These are phyloP conservation scores for Tetrao urogallus DNA, from an alignment of 2,113 vertebrate genomes.

Conservation along the genomic window DNA sequence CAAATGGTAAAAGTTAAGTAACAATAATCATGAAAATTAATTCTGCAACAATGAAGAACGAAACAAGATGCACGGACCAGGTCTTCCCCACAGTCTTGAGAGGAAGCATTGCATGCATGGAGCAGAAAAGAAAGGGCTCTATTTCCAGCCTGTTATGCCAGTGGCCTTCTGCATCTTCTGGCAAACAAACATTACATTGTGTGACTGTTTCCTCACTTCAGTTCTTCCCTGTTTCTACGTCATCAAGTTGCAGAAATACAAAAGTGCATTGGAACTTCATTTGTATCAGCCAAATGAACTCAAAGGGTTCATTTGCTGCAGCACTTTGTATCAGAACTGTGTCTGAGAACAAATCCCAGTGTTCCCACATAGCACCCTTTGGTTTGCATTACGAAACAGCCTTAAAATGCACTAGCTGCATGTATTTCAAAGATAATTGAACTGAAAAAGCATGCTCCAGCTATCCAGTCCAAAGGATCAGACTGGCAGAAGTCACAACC, in stretches of 20 bases:
- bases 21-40: neutral
- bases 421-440: neutral
- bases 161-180: neutral
- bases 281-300: neutral
- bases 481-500: neutral
- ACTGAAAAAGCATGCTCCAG: neutral
- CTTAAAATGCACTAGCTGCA: neutral
- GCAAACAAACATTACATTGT: neutral
- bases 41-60: neutral
- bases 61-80: neutral
- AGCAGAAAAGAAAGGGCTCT: neutral
- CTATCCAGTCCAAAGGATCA: neutral
- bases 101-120: neutral
- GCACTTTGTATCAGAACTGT: neutral
- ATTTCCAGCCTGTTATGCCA: neutral
- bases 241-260: neutral
- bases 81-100: neutral
- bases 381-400: neutral
- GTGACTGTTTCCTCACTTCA: neutral
- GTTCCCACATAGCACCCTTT: neutral
- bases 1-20: neutral
- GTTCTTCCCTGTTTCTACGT: neutral
- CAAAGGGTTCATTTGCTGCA: neutral
- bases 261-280: neutral
- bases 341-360: neutral